Evolutionary conservation across 92 coral and sea anemone species (phyloP).

Genomic region (Ricordea florida): DNA sequence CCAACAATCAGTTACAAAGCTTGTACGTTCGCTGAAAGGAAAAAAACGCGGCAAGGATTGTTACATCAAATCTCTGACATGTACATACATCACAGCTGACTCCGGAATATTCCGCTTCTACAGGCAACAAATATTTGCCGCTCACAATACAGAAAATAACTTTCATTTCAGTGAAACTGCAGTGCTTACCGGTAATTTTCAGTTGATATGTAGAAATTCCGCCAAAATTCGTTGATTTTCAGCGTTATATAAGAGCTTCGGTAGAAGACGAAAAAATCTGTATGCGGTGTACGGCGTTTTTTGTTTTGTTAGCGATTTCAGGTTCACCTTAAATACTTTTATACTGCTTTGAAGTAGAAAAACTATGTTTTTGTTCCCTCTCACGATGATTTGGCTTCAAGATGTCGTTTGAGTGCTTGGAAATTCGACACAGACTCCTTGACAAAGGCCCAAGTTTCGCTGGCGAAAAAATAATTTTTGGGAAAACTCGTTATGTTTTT

Average conservation of each 20-base stretch:
- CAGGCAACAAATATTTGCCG: not conserved
- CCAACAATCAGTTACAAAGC: not conserved
- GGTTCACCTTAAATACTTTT: not conserved
- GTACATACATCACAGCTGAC: not conserved
- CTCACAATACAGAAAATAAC: not conserved
- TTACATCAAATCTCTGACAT: not conserved
- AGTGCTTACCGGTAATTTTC: conserved; percentile 1
- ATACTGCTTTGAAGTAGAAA: not conserved
- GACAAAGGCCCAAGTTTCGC: conserved; percentile 13
- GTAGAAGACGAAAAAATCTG: not conserved
- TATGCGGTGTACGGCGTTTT: not conserved
- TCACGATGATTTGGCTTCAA: not conserved
- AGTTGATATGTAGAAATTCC: conserved; percentile 26
- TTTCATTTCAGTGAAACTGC: not conserved
- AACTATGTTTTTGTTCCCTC: not conserved
- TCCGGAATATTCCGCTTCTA: not conserved
- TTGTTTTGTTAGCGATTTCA: too few relatives aligned
- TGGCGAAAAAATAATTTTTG: conserved; percentile 56
- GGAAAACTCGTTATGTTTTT: conserved; percentile 93
- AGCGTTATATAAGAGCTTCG: not conserved
- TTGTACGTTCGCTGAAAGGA: not conserved
- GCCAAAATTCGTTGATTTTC: conserved; percentile 72
- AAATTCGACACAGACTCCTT: not conserved
- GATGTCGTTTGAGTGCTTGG: not conserved
- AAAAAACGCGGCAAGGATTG: not conserved